Evolutionary conservation across 2,113 vertebrate species (phyloP), one percentile per base, ranked within the genome.

Genomic region (Tyto alba): DNA sequence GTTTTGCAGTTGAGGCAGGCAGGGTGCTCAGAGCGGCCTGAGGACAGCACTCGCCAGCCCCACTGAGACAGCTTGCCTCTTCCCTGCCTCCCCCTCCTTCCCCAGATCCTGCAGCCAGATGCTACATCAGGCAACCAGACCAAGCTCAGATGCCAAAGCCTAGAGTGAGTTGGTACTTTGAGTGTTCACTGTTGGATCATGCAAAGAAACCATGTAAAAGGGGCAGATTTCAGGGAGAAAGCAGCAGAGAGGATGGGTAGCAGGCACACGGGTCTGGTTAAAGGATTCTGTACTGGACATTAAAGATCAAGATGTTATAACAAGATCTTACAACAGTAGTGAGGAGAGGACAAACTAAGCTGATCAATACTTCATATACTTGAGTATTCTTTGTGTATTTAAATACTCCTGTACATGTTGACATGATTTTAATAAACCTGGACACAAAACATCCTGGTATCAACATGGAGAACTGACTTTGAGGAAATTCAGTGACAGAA

Each of bases 1-100:
- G 40, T 47, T 60, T 50, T 0, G 1, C 59, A 53, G 79, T 15
- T 34, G 17, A 64, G 55, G 27, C 23, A 7, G 41, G 15, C 68
- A 87, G n/a, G 26, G 55, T 10, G 80, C 63, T 48, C 2, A 2
- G 38, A 69, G 56, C 38, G 2, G 7, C 3, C 3, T 0, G 4
- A 66, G 48, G 74, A 60, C 21, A 78, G 21, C 17, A 3, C 15
- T 4, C 56, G 66, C 6, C 36, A 80, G 22, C 36, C 68, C 69
- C 48, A 0, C 2, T 36, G 9, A 6, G 8, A 8, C 55, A 23
- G 10, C 15, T 4, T 57, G 10, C 30, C 38, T 53, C 45, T 50
- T 23, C 62, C 75, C 84, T 43, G 21, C 19, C 52, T 27, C 59
- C 47, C 40, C 15, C 9, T 36, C 22, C 72, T 16, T 45, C 59